These are phyloP conservation scores for Cynaeus angustus DNA, from an alignment of 2,888 invertebrate species.

Conservation along the genomic window DNA sequence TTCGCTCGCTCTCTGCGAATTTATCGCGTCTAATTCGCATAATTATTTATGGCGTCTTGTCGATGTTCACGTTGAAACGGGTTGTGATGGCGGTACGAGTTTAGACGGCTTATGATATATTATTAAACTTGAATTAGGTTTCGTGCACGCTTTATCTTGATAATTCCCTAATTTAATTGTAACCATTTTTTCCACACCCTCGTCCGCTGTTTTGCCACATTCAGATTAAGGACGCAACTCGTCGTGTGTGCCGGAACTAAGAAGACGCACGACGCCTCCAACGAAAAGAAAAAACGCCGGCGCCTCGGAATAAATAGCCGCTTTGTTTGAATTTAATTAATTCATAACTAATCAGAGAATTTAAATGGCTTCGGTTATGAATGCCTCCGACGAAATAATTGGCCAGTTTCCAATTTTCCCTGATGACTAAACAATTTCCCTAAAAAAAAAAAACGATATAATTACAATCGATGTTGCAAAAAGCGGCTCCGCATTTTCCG, in stretches of 20 bases:
- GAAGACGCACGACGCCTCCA: no score
- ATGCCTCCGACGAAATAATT: constrained; percentile 39
- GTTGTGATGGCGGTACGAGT: constrained; percentile 31
- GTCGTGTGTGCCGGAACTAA: constrained; percentile 6
- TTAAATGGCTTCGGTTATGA: constrained; percentile 42
- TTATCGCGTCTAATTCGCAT: constrained; percentile 39
- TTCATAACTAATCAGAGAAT: constrained; percentile 49
- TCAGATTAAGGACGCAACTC: neutral
- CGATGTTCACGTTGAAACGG: constrained; percentile 48
- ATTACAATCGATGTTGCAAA: constrained; percentile 24
- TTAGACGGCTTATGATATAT: constrained; percentile 42
- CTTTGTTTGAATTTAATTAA: constrained; percentile 52
- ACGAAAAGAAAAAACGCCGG: no score
- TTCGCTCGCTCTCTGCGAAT: constrained; percentile 30
- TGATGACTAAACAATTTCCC: constrained; percentile 37
- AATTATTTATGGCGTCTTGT: constrained; percentile 49
- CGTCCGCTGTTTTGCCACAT: constrained; percentile 2
- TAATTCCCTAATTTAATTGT: constrained; percentile 33
- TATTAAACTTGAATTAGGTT: constrained; percentile 41
- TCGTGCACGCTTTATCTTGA: constrained; percentile 36
- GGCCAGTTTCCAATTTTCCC: constrained; percentile 37
- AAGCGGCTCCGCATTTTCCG: constrained; percentile 13
- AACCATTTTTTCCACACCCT: constrained; percentile 18
- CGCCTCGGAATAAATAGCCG: constrained; percentile 27
- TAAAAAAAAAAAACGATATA: constrained; percentile 7